Evolutionary conservation across 2,888 invertebrate genomes (phyloP).

Genomic region (Nesidiocoris tenuis): DNA sequence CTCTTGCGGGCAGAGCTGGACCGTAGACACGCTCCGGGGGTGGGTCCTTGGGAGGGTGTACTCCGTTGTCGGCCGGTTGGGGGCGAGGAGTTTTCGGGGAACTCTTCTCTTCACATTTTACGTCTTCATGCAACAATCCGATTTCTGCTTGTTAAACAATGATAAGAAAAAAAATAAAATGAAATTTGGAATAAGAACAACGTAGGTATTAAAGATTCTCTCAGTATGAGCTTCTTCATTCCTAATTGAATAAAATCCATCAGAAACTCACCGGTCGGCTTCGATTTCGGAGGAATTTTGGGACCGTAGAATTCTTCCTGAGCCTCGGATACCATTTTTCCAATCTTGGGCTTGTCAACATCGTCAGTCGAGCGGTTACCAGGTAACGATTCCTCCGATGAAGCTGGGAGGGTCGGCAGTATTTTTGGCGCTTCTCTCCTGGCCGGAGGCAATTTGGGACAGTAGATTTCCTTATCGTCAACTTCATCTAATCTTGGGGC

Average conservation of each 20-base stretch:
- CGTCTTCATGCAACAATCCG: too few species aligned
- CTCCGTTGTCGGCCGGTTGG: not conserved
- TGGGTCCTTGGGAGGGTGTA: not conserved
- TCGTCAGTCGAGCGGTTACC: constrained; percentile 14
- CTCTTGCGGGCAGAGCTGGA: constrained; percentile 15
- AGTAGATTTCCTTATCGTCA: constrained; percentile 20
- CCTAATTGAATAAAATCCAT: too few species aligned
- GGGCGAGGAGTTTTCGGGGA: too few species aligned
- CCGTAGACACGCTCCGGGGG: constrained; percentile 14
- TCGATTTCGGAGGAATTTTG: not conserved
- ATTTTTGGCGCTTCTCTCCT: not conserved
- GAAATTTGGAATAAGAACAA: too few species aligned
- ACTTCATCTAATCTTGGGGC: not conserved
- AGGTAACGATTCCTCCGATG: constrained; percentile 19
- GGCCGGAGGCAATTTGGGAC: constrained; percentile 31
- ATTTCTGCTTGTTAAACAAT: too few species aligned
- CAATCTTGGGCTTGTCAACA: not conserved
- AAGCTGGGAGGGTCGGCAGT: constrained; percentile 1
- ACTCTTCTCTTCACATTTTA: not conserved
- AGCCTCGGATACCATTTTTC: too few species aligned
- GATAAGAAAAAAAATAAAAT: too few species aligned
- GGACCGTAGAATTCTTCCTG: constrained; percentile 23
- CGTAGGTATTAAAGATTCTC: too few species aligned
- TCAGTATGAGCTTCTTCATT: too few species aligned
- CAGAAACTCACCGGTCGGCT: too few species aligned